These are phyloP conservation scores for Sphaerodactylus townsendi DNA, from an alignment of 2,113 vertebrate genomes.

Conservation along the genomic window DNA sequence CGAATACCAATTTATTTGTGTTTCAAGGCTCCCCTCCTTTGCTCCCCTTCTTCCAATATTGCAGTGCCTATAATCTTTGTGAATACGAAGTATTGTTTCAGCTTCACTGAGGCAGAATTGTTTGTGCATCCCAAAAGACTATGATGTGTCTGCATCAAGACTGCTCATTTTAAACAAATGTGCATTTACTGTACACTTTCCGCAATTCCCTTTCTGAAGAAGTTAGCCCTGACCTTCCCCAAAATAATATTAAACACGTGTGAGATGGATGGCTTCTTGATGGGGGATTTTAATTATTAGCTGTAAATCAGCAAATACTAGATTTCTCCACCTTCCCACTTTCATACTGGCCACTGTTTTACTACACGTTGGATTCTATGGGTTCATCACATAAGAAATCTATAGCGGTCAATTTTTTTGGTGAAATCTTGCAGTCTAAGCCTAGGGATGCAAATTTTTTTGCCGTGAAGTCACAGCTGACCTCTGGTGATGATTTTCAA, in stretches of 20 bases:
- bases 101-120: slow-evolving; percentile 61
- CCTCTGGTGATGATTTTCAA: no score
- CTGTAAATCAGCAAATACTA: slow-evolving; percentile 63
- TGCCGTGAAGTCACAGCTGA: no score
- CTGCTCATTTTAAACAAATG: slow-evolving; percentile 48
- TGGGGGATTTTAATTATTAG: slow-evolving; percentile 65
- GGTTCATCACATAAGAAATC: slow-evolving; percentile 10
- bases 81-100: slow-evolving; percentile 80
- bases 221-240: slow-evolving; percentile 66
- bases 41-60: slow-evolving; percentile 59
- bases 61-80: slow-evolving; percentile 66
- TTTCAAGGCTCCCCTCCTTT: slow-evolving; percentile 66
- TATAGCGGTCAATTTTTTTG: background rate
- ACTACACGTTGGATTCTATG: slow-evolving; percentile 21
- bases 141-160: slow-evolving; percentile 57
- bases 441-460: background rate
- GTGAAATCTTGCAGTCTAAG: background rate
- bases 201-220: slow-evolving; percentile 58
- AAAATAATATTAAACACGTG: slow-evolving; percentile 69
- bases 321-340: slow-evolving; percentile 20
- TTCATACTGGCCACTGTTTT: slow-evolving; percentile 29
- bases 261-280: slow-evolving; percentile 53
- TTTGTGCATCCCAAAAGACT: slow-evolving; percentile 73
- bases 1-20: slow-evolving; percentile 76
- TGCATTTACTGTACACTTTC: slow-evolving; percentile 60